Percentiles rank a stretch among this genome's conserved stretches.
phyloP scores from a whole-genome alignment of 2,113 vertebrate genomes.

The Baryphthengus martii region DNA sequence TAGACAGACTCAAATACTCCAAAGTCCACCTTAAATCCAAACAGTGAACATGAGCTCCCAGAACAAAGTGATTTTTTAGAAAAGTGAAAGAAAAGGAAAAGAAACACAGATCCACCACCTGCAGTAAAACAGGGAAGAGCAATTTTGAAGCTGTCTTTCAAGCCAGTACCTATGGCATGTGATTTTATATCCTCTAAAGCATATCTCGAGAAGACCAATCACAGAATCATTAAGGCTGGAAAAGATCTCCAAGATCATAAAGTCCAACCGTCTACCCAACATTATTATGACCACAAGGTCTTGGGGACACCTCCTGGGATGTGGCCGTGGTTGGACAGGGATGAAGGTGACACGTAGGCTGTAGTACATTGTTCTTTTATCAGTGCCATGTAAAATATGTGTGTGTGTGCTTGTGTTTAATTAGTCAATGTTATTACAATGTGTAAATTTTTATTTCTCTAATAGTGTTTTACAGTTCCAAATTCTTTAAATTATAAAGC shows the following conservation, averaged over 20 bases:
- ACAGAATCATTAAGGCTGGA: no score
- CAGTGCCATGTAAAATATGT: background rate
- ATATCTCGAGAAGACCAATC: background rate
- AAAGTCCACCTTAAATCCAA: background rate
- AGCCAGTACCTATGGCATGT: background rate
- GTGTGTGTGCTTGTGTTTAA: background rate
- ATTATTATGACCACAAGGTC: no score
- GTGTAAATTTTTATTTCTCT: background rate
- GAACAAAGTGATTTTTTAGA: background rate
- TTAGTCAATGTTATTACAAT: background rate
- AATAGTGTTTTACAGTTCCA: background rate
- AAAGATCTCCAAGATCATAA: no score
- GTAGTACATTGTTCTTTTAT: background rate
- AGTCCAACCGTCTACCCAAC: no score
- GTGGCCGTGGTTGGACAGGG: no score
- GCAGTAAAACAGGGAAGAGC: background rate
- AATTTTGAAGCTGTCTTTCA: no score
- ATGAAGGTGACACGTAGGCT: no score
- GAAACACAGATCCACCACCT: background rate
- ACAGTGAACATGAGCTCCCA: background rate
- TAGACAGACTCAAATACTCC: background rate
- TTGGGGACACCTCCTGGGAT: no score
- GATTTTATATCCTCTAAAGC: background rate
- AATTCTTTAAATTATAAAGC: background rate
- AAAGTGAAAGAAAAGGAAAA: background rate